Evolutionary conservation across 2,888 invertebrate genomes (phyloP).

Genomic region (Choristoneura rosaceana): DNA sequence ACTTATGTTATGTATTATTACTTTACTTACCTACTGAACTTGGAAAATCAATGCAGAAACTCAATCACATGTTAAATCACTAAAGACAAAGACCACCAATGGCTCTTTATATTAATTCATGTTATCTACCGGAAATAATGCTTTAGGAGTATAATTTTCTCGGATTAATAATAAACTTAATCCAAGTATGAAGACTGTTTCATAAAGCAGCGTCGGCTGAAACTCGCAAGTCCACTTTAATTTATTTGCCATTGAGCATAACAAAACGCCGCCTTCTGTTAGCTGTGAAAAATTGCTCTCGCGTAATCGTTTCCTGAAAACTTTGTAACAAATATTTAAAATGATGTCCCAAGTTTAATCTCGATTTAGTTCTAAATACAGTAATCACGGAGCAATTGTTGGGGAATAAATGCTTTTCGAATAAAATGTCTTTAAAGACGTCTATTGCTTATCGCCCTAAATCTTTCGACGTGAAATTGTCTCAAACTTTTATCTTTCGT

Average conservation of each 20-base stretch:
- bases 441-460: background rate
- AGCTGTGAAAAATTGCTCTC: slow-evolving; percentile 29
- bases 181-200: background rate
- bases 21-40: background rate
- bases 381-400: slow-evolving; percentile 25
- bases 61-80: background rate
- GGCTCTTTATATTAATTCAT: too few relatives aligned
- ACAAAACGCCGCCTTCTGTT: slow-evolving; percentile 16
- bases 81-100: background rate
- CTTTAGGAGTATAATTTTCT: background rate
- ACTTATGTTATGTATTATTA: background rate
- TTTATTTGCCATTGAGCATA: slow-evolving; percentile 24
- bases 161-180: background rate
- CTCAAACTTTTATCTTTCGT: slow-evolving; percentile 2
- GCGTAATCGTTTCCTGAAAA: slow-evolving; percentile 17
- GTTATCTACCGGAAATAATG: background rate
- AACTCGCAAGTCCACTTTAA: slow-evolving; percentile 5
- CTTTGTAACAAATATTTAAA: slow-evolving; percentile 22
- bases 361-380: slow-evolving; percentile 4
- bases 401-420: slow-evolving; percentile 17
- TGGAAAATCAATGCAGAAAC: background rate
- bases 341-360: slow-evolving; percentile 23
- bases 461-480: background rate
- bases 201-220: background rate
- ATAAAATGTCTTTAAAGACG: slow-evolving; percentile 4